A percentile compares a stretch with the other conserved stretches of the same genome.
Conservation (phyloP, 2,888 invertebrate species). For the Xanthostigma xanthostigma region DNA sequence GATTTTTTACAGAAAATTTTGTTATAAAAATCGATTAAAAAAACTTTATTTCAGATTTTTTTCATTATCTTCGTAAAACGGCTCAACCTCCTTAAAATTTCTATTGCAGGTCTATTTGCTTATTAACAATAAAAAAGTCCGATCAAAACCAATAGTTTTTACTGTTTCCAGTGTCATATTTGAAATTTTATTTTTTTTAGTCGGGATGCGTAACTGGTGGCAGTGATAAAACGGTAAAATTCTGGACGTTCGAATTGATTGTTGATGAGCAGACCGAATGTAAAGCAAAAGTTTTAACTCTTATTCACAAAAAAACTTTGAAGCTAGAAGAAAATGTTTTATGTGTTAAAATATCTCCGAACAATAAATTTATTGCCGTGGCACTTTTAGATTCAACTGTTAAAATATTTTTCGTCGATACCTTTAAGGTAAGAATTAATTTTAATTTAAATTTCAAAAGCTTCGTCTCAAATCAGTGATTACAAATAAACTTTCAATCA, state of each 20-base stretch:
- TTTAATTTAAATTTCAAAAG: background rate
- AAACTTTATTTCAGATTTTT: too few relatives aligned
- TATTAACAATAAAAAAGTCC: too few relatives aligned
- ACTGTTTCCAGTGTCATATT: background rate
- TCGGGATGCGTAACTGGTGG: constrained; percentile 73
- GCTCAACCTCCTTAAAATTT: too few relatives aligned
- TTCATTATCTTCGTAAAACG: too few relatives aligned
- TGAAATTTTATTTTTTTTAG: constrained; percentile 28
- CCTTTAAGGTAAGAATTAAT: constrained; percentile 58
- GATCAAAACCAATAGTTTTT: background rate
- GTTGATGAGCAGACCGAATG: constrained; percentile 44
- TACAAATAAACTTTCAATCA: background rate
- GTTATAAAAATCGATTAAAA: too few relatives aligned
- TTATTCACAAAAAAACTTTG: constrained; percentile 66
- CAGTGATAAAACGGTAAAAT: constrained; percentile 77
- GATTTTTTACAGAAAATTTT: too few relatives aligned
- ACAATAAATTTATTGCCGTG: constrained; percentile 76
- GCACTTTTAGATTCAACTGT: constrained; percentile 87
- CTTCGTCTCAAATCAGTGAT: background rate
- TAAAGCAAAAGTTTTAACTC: constrained; percentile 54
- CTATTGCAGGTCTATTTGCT: too few relatives aligned
- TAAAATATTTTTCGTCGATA: constrained; percentile 87
- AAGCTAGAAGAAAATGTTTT: constrained; percentile 79
- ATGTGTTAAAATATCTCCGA: constrained; percentile 68
- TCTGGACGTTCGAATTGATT: constrained; percentile 87